Conservation (phyloP, 2,113 vertebrate species). For the Istiophorus platypterus region DNA sequence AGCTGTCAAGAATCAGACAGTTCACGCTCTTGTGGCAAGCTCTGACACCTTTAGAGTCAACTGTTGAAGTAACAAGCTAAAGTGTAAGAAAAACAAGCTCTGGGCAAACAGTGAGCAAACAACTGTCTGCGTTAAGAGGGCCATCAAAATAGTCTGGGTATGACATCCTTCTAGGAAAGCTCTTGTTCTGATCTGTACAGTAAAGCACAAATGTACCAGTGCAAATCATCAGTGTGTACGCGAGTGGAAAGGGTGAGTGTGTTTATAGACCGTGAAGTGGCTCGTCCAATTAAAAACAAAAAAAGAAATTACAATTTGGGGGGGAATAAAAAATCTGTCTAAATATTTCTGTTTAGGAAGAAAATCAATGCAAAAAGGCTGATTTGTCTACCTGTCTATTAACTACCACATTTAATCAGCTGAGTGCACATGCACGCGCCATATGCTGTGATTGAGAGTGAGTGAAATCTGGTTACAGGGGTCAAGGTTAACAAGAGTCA, state of each 20-base stretch:
- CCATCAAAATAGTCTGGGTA: background rate
- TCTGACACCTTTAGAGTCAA: background rate
- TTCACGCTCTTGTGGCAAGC: background rate
- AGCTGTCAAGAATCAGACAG: background rate
- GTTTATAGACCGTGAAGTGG: background rate
- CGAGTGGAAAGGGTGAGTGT: background rate
- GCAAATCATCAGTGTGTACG: background rate
- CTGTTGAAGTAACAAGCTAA: background rate
- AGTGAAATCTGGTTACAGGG: no score
- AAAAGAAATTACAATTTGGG: background rate
- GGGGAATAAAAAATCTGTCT: background rate
- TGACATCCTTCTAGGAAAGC: background rate
- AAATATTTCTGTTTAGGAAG: background rate
- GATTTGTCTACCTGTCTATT: no score
- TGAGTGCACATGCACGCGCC: no score
- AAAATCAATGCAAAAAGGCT: no score
- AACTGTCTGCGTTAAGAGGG: background rate
- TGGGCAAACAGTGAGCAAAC: background rate
- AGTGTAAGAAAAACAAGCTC: background rate
- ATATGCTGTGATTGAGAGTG: no score
- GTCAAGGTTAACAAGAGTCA: constrained; percentile 23
- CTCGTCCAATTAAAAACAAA: no score
- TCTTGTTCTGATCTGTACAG: background rate
- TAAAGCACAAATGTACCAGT: background rate
- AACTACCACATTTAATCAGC: background rate